Conservation (phyloP, 2,113 vertebrate species). For the Epinephelus moara region DNA sequence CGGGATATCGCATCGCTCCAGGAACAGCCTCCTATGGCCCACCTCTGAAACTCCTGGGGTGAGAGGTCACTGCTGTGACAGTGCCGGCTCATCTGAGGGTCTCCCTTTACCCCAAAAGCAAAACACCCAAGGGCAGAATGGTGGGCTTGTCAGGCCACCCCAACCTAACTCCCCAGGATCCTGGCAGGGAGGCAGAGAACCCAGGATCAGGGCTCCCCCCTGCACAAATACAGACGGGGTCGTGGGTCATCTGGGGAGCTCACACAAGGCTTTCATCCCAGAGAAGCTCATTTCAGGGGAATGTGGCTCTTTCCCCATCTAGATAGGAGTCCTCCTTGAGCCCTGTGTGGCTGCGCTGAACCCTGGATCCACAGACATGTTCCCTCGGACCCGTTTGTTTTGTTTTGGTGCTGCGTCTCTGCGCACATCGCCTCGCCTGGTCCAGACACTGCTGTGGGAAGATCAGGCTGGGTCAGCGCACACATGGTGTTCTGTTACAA, state of each 20-base stretch:
- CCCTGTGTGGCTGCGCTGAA: slow-evolving; percentile 87
- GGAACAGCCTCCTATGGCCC: slow-evolving; percentile 58
- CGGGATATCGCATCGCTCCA: slow-evolving; percentile 40
- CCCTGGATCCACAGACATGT: slow-evolving; percentile 85
- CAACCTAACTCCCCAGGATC: slow-evolving; percentile 73
- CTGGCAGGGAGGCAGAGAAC: slow-evolving; percentile 75
- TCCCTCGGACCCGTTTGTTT: slow-evolving; percentile 81
- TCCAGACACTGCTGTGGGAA: slow-evolving; percentile 77
- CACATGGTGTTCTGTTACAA: slow-evolving; percentile 80
- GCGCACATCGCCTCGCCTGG: slow-evolving; percentile 84
- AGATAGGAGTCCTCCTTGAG: slow-evolving; percentile 83
- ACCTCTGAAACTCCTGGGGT: slow-evolving; percentile 73
- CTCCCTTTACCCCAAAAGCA: slow-evolving; percentile 74
- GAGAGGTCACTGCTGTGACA: slow-evolving; percentile 80
- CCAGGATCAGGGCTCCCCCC: slow-evolving; percentile 78
- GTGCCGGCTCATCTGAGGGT: slow-evolving; percentile 76
- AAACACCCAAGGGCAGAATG: slow-evolving; percentile 76
- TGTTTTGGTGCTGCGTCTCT: slow-evolving; percentile 87
- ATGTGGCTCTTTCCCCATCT: slow-evolving; percentile 82
- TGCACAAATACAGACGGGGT: slow-evolving; percentile 84
- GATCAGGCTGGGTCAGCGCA: slow-evolving; percentile 84
- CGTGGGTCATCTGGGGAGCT: slow-evolving; percentile 81
- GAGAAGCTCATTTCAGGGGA: slow-evolving; percentile 85
- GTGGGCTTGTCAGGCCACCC: slow-evolving; percentile 74
- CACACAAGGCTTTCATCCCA: slow-evolving; percentile 84